Evolutionary conservation across 2,113 vertebrate genomes (phyloP), one percentile per base, ranked within the genome.

Genomic region (Podocnemis expansa): DNA sequence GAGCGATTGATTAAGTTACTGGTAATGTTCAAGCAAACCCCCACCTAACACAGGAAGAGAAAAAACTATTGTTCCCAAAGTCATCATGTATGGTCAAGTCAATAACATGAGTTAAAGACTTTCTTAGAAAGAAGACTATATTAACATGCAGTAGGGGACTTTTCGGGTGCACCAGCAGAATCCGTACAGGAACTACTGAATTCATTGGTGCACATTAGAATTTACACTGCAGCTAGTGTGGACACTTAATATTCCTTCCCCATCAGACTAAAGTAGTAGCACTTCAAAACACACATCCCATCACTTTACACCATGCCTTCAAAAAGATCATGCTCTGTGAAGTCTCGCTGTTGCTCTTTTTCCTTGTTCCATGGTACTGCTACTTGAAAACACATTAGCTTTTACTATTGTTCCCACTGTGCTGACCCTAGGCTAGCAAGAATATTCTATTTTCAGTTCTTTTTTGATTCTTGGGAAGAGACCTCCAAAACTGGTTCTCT

Each of bases 241-340:
- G 63, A 67, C 34, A 10, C 63, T n/a, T 38, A 21, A 67, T 17
- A n/a, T 67, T 38, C 16, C 19, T 67, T 67, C n/a, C 34, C 34
- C 7, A 38, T n/a, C 38, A 17, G 63, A 67, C 34, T 54, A 76
- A 83, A 5, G 1, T 13, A 2, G 54, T 22, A 85, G 55, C 0
- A 11, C 49, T 8, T 56, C 47, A 21, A 27, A 70, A 3, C 55
- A 43, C 4, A 63, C 12, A 63, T 63, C 58, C 31, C 63, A 76
- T 58, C 56, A 43, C 22, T 13, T 60, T 21, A 41, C 45, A 29
- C 8, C 14, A 31, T 2, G 1, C 24, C 22, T 45, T 45, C 22
- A 1, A 1, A 19, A 88, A 70, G 2, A 19, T 1, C 0, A 6
- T 51, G 25, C 17, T 86, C 86, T n/a, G 49, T 2, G 38, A 41